Percentiles rank a stretch among this genome's conserved stretches.
These are phyloP conservation scores for Ditula angustiorana DNA, from an alignment of 2,888 invertebrate species.

Conservation along the genomic window DNA sequence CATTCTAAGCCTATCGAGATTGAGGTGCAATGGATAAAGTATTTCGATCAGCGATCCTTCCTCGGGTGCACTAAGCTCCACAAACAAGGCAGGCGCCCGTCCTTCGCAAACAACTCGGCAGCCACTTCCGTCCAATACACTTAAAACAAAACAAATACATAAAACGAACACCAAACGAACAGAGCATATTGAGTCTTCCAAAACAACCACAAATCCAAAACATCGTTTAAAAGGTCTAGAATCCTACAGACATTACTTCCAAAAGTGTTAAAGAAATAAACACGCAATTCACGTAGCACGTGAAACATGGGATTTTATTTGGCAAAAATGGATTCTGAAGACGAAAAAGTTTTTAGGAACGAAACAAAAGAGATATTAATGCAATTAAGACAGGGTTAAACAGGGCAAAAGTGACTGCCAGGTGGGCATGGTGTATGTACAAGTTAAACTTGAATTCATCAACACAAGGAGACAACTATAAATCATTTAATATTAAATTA, in stretches of 20 bases:
- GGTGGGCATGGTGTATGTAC: slow-evolving; percentile 1
- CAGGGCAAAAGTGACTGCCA: slow-evolving; percentile 17
- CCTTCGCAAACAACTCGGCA: slow-evolving; percentile 37
- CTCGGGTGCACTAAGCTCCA: slow-evolving; percentile 25
- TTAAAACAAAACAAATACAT: slow-evolving; percentile 27
- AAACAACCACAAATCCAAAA: slow-evolving; percentile 6
- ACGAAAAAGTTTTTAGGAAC: not conserved
- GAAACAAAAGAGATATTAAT: slow-evolving; percentile 30
- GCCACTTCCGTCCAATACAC: slow-evolving; percentile 28
- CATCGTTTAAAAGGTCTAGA: not conserved
- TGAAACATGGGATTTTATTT: not conserved
- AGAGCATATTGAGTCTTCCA: not conserved
- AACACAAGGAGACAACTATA: not conserved
- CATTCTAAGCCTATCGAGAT: not conserved
- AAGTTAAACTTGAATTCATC: not conserved
- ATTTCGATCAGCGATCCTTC: slow-evolving; percentile 9
- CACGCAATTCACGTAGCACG: too few species aligned
- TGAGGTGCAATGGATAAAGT: not conserved
- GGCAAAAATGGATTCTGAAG: not conserved
- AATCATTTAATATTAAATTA: not conserved
- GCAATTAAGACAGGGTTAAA: slow-evolving; percentile 18
- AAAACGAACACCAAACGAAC: slow-evolving; percentile 10
- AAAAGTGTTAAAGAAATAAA: not conserved
- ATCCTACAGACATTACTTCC: not conserved
- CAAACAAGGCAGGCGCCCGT: slow-evolving; percentile 34